Base-by-base conservation (phyloP, 37 sponge, comb jelly and placozoan species). In the Diacarnus erythraeanus region DNA sequence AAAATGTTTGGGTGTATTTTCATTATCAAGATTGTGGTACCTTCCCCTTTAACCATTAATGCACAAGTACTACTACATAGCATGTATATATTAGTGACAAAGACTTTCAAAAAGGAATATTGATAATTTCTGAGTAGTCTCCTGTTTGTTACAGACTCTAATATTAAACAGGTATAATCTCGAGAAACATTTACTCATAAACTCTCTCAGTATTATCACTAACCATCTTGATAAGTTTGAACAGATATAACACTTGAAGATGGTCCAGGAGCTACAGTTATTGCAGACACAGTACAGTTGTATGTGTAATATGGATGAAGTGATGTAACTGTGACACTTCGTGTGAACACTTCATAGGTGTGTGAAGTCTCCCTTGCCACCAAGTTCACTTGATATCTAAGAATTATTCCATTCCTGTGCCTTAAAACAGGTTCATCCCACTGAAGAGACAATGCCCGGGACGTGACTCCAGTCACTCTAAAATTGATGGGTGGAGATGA, bases 291-390 rank as follows among this genome's bases (percentile, higher is more conserved):
- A 57, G 18, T 54, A 29, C 66, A 79, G n/a, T 79, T 31, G 59
- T 86, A 86, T 0, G 34, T 34, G 59, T 86, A 71, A 51, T 68
- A 86, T 22, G 86, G 86, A 65, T 86, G 77, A 0, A 86, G 42
- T 25, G 42, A 44, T 9, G 69, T 59, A 4, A 79, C 42, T 15
- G n/a, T 42, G 37, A 86, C 10, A 30, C 66, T 37, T 42, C 75
- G 64, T 29, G 2, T 43, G 17, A 8, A 34, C 9, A 23, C 64
- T 23, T 27, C 35, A 57, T 56, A 38, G 1, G 29, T 9, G 33
- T 3, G 23, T 6, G 4, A 3, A 4, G 66, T 64, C 0, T 56
- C 75, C 34, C 18, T 6, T 4, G 44, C 72, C 9, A 44, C 36
- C 20, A 84, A 56, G 57, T 76, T 74, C 8, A 86, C 54, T 1